Conservation (phyloP, 2,113 vertebrate genomes). For the Phyllopteryx taeniolatus region DNA sequence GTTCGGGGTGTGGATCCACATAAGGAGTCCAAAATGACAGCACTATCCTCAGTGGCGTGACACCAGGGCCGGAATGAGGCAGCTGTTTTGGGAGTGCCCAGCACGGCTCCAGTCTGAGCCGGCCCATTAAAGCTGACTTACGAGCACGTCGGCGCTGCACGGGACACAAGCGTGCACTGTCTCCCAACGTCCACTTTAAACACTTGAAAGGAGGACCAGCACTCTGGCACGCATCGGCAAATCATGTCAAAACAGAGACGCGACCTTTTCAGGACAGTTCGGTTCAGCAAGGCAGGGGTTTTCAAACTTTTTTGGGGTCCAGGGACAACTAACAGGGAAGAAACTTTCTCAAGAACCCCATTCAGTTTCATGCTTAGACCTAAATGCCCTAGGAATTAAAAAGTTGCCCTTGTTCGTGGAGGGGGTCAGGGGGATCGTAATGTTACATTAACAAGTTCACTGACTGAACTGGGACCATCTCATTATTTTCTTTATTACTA, state of each 20-base stretch:
- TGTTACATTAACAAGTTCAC: too few species aligned
- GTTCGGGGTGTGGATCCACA: constrained; percentile 47
- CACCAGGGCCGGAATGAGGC: constrained; percentile 58
- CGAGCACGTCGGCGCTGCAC: constrained; percentile 28
- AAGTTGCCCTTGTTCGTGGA: too few species aligned
- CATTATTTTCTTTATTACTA: too few species aligned
- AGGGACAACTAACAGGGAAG: background rate
- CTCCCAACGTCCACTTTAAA: constrained; percentile 17
- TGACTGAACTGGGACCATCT: too few species aligned
- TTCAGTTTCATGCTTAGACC: background rate
- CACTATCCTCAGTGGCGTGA: constrained; percentile 51
- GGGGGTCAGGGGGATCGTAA: too few species aligned
- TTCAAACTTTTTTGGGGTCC: background rate
- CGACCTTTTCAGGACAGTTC: background rate
- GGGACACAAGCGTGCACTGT: constrained; percentile 37
- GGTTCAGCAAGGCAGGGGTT: background rate
- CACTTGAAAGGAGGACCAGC: constrained; percentile 4
- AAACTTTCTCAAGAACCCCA: too few species aligned
- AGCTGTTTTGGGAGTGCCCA: constrained; percentile 62
- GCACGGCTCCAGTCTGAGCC: constrained; percentile 36
- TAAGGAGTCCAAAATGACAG: constrained; percentile 54
- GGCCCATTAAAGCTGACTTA: constrained; percentile 37
- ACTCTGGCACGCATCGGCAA: constrained; percentile 4
- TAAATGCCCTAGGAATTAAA: background rate
- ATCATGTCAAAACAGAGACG: constrained; percentile 2